Evolutionary conservation across 2,888 invertebrate species (phyloP).

Genomic region (Cheilosia variabilis): DNA sequence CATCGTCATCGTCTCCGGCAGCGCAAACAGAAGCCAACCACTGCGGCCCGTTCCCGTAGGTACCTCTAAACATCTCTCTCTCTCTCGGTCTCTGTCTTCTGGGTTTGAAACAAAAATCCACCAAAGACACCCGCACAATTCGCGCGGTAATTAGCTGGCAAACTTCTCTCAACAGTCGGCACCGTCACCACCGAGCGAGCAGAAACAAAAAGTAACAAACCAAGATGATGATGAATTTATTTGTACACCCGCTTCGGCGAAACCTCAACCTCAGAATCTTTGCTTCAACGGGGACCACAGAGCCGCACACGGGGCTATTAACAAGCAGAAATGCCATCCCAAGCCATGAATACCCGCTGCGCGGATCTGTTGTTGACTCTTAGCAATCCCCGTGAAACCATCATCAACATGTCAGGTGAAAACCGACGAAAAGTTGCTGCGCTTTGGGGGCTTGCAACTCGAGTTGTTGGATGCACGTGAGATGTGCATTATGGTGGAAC

Average conservation of each 20-base stretch:
- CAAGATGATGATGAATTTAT: slow-evolving; percentile 72
- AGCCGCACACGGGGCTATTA: slow-evolving; percentile 54
- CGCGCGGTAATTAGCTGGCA: slow-evolving; percentile 66
- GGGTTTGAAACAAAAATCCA: neutral
- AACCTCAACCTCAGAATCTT: slow-evolving; percentile 47
- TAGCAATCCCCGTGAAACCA: slow-evolving; percentile 54
- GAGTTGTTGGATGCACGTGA: slow-evolving; percentile 59
- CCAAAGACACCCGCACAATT: slow-evolving; percentile 65
- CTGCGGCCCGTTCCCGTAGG: too few species aligned
- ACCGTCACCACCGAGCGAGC: slow-evolving; percentile 29
- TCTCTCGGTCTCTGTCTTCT: slow-evolving; percentile 33
- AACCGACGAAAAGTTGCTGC: slow-evolving; percentile 50
- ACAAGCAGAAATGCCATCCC: slow-evolving; percentile 33
- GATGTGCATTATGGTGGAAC: slow-evolving; percentile 55
- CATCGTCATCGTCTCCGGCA: slow-evolving; percentile 45
- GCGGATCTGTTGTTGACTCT: slow-evolving; percentile 24
- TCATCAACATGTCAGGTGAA: slow-evolving; percentile 66
- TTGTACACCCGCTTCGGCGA: slow-evolving; percentile 41
- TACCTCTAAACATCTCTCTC: slow-evolving; percentile 41
- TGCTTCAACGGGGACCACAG: slow-evolving; percentile 36
- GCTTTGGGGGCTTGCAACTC: slow-evolving; percentile 5
- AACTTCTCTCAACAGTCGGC: slow-evolving; percentile 25
- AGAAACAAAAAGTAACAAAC: slow-evolving; percentile 35
- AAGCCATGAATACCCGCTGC: slow-evolving; percentile 44
- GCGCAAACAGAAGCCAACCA: slow-evolving; percentile 31